Percentiles rank a stretch among this genome's conserved stretches.
phyloP scores from a whole-genome alignment of 2,888 invertebrate species.

The Encarsia formosa region DNA sequence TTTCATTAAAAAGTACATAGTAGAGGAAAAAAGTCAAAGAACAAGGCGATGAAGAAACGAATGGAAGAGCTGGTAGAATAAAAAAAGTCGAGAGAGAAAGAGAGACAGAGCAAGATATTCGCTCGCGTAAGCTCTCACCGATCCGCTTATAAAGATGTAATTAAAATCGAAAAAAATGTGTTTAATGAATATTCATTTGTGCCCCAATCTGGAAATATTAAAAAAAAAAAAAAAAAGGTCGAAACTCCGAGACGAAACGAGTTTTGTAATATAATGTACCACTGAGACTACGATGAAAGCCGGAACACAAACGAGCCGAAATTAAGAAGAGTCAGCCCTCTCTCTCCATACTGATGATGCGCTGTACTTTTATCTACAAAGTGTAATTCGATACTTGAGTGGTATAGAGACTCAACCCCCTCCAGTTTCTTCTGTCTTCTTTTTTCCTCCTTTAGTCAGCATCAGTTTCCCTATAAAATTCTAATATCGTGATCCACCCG shows the following conservation, averaged over 20 bases:
- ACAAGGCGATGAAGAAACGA: slow-evolving; percentile 2
- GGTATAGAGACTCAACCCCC: not conserved
- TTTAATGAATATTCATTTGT: slow-evolving; percentile 48
- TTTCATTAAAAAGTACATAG: slow-evolving; percentile 45
- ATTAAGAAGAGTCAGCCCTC: slow-evolving; percentile 14
- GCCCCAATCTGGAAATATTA: slow-evolving; percentile 35
- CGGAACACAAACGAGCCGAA: slow-evolving; percentile 17
- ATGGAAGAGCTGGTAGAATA: slow-evolving; percentile 16
- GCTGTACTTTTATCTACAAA: not conserved
- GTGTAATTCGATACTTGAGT: slow-evolving; percentile 5
- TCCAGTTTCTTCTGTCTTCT: too few relatives aligned
- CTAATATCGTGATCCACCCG: not conserved
- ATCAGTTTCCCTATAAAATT: slow-evolving; percentile 11
- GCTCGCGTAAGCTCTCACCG: too few relatives aligned
- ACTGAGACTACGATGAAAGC: slow-evolving; percentile 5
- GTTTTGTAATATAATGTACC: not conserved
- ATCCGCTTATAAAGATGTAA: slow-evolving; percentile 50
- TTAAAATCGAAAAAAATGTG: slow-evolving; percentile 49
- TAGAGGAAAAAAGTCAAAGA: slow-evolving; percentile 21
- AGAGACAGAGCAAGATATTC: slow-evolving; percentile 28
- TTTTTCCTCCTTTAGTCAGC: slow-evolving; percentile 5
- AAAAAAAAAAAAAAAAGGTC: too few relatives aligned
- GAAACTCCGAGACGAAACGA: not conserved
- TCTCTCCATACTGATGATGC: slow-evolving; percentile 1
- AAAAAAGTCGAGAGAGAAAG: slow-evolving; percentile 9